Percentiles rank a stretch among this genome's conserved stretches.
Evolutionary conservation across 2,888 invertebrate species (phyloP).

Genomic region (Penaeus monodon): DNA sequence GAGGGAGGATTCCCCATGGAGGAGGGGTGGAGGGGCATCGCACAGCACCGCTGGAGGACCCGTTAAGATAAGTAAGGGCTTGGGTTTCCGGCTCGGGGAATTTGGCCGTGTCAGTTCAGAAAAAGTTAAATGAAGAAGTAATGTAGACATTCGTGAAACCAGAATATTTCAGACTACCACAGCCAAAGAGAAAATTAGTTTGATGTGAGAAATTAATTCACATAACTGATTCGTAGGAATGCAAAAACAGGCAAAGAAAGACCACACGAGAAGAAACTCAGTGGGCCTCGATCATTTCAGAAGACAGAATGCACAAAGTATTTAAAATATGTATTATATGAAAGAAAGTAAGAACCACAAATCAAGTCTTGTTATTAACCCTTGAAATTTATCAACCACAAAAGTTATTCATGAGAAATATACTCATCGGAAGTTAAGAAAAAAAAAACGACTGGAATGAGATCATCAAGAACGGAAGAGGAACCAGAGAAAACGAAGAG

Average conservation of each 20-base stretch:
- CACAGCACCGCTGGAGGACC: slow-evolving; percentile 46
- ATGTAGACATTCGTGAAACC: too few relatives aligned
- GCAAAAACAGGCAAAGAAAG: too few relatives aligned
- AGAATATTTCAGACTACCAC: too few relatives aligned
- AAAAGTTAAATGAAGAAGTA: too few relatives aligned
- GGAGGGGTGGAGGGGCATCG: slow-evolving; percentile 43
- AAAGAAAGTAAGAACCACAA: not conserved
- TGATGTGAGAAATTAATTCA: too few relatives aligned
- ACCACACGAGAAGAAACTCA: too few relatives aligned
- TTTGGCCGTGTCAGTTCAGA: too few relatives aligned
- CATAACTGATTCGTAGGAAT: too few relatives aligned
- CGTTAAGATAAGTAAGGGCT: slow-evolving; percentile 2
- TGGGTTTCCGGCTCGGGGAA: too few relatives aligned
- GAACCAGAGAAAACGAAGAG: not conserved
- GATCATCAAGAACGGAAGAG: not conserved
- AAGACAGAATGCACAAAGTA: not conserved
- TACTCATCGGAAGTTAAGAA: not conserved
- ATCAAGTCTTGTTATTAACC: not conserved
- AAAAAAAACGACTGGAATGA: not conserved
- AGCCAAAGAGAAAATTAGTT: too few relatives aligned
- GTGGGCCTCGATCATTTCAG: not conserved
- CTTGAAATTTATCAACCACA: too few relatives aligned
- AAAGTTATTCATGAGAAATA: too few relatives aligned
- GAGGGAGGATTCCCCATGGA: slow-evolving; percentile 41
- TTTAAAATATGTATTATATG: slow-evolving; percentile 3